Evolutionary conservation across 2,797 vertebrate genomes (phyloP).

Genomic region (Sebastes oblongus): DNA sequence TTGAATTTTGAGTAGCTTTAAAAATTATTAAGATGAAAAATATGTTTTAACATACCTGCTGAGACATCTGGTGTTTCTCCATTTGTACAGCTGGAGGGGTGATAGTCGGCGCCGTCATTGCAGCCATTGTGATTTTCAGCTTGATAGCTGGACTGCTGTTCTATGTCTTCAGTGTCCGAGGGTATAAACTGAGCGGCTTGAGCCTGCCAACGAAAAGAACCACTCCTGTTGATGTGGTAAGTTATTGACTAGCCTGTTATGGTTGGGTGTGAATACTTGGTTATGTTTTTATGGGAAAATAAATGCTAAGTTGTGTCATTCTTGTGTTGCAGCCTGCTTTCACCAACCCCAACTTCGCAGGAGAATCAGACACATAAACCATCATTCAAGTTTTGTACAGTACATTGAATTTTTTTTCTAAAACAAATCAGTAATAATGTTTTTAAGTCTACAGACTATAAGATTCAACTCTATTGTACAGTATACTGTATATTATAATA

Average conservation of each 20-base stretch:
- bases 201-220: slow-evolving; percentile 48
- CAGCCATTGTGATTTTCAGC: slow-evolving; percentile 39
- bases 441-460: not conserved
- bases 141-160: slow-evolving; percentile 67
- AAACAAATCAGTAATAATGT: slow-evolving; percentile 16
- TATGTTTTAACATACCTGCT: not conserved
- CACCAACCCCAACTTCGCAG: slow-evolving; percentile 80
- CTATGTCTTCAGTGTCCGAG: slow-evolving; percentile 70
- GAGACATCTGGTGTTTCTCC: not conserved
- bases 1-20: not conserved
- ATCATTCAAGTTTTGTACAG: slow-evolving; percentile 11
- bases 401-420: not conserved
- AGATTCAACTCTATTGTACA: slow-evolving; percentile 29
- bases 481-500: slow-evolving; percentile 36
- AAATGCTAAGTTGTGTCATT: slow-evolving; percentile 4
- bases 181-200: slow-evolving; percentile 64
- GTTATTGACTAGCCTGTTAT: not conserved
- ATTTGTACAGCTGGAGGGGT: slow-evolving; percentile 40
- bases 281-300: not conserved
- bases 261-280: accelerated
- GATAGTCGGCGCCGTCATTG: slow-evolving; percentile 65
- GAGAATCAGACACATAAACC: slow-evolving; percentile 70
- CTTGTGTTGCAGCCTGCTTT: slow-evolving; percentile 79
- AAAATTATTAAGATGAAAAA: not conserved
- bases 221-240: slow-evolving; percentile 67